phyloP scores from a whole-genome alignment of 2,888 invertebrate species.

The Teleogryllus oceanicus region DNA sequence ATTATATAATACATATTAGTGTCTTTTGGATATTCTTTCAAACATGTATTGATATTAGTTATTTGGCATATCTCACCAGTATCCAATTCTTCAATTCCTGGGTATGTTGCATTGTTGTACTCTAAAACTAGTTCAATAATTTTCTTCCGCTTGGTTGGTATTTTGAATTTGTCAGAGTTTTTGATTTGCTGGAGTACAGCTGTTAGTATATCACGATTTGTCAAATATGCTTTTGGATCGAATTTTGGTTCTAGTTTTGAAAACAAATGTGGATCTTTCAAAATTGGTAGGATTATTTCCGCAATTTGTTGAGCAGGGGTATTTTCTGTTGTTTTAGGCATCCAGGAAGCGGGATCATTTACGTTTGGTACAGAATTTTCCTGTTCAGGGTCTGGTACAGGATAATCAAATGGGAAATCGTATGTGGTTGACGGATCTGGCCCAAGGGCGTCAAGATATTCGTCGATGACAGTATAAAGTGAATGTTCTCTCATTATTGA shows the following conservation, averaged over 20 bases:
- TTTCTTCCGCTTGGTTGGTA: no score
- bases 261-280: not conserved
- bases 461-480: not conserved
- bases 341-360: not conserved
- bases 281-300: not conserved
- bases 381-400: not conserved
- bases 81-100: no score
- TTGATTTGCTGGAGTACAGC: not conserved
- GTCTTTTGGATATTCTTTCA: no score
- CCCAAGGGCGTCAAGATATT: not conserved
- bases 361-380: not conserved
- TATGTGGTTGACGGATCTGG: not conserved
- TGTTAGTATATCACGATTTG: not conserved
- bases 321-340: not conserved
- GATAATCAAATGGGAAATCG: not conserved
- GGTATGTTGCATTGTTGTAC: no score
- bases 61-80: no score
- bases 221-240: not conserved
- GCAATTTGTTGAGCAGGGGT: not conserved
- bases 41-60: no score
- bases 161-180: not conserved
- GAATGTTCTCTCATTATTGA: not conserved
- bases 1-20: no score
- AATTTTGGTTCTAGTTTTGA: not conserved
- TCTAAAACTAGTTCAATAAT: no score